Conservation (phyloP, 2,888 invertebrate genomes). For the Coenonympha arcania region DNA sequence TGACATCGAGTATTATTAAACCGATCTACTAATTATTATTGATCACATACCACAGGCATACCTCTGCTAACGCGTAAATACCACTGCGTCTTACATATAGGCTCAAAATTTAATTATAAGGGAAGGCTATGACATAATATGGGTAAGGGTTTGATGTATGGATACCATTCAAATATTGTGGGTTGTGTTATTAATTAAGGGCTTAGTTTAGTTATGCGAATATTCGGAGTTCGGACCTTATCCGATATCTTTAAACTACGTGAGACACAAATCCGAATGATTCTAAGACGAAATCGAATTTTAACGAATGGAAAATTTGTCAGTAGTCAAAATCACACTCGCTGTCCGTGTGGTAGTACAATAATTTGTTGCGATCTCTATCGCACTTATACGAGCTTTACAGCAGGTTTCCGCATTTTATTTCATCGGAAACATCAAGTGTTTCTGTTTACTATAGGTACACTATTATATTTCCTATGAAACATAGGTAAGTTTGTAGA, state of each 20-base stretch:
- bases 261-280: background rate
- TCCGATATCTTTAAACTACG: background rate
- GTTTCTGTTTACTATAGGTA: no score
- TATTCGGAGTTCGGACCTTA: slow-evolving; percentile 3
- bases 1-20: slow-evolving; percentile 5
- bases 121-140: slow-evolving; percentile 9
- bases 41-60: slow-evolving; percentile 7
- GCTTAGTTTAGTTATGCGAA: slow-evolving; percentile 4
- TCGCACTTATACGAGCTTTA: no score
- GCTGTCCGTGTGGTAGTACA: no score
- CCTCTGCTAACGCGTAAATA: slow-evolving; percentile 7
- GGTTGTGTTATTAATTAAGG: slow-evolving; percentile 7
- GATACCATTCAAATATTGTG: slow-evolving; percentile 12
- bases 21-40: slow-evolving; percentile 2
- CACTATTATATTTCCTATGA: no score
- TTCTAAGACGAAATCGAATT: background rate
- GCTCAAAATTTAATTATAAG: slow-evolving; percentile 10
- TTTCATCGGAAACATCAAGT: no score
- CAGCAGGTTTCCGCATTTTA: no score
- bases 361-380: no score
- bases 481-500: no score
- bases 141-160: slow-evolving; percentile 9
- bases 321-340: no score
- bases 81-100: slow-evolving; percentile 2
- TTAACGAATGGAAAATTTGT: no score